Conservation (phyloP, 2,888 invertebrate species). For the Gymnoscelis rufifasciata region DNA sequence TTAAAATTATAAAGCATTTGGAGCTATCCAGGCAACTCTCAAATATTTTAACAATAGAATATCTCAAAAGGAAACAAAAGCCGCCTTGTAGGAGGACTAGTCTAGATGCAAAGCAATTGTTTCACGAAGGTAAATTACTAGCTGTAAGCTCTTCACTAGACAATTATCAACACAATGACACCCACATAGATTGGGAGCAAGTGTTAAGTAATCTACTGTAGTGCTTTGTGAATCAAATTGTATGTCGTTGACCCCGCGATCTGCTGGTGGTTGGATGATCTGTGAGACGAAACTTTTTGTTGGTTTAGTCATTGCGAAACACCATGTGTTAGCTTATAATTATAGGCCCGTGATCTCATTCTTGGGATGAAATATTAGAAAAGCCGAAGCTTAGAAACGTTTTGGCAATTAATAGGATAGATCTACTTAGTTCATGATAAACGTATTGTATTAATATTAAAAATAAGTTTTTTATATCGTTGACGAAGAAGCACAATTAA, state of each 20-base stretch:
- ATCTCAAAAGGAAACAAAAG: slow-evolving; percentile 14
- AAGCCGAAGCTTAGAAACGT: neutral
- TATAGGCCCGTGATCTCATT: slow-evolving; percentile 4
- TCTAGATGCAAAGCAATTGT: slow-evolving; percentile 14
- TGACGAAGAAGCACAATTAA: no score
- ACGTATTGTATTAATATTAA: no score
- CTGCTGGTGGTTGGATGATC: slow-evolving; percentile 15
- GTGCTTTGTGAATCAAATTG: slow-evolving; percentile 39
- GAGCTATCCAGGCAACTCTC: no score
- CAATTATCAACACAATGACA: slow-evolving; percentile 56
- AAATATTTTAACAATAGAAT: no score
- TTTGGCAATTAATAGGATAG: neutral
- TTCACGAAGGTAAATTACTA: slow-evolving; percentile 22
- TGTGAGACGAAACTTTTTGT: slow-evolving; percentile 14
- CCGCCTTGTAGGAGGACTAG: slow-evolving; percentile 15
- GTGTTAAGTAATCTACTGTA: slow-evolving; percentile 8
- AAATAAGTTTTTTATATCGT: no score
- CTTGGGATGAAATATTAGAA: neutral
- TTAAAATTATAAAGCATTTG: no score
- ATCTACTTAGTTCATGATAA: no score
- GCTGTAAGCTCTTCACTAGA: slow-evolving; percentile 33
- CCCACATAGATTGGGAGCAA: slow-evolving; percentile 41
- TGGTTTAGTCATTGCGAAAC: slow-evolving; percentile 18
- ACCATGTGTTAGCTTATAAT: slow-evolving; percentile 23
- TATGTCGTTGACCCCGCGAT: slow-evolving; percentile 42